Conservation (phyloP, 2,888 invertebrate genomes). For the Agrypnus murinus region DNA sequence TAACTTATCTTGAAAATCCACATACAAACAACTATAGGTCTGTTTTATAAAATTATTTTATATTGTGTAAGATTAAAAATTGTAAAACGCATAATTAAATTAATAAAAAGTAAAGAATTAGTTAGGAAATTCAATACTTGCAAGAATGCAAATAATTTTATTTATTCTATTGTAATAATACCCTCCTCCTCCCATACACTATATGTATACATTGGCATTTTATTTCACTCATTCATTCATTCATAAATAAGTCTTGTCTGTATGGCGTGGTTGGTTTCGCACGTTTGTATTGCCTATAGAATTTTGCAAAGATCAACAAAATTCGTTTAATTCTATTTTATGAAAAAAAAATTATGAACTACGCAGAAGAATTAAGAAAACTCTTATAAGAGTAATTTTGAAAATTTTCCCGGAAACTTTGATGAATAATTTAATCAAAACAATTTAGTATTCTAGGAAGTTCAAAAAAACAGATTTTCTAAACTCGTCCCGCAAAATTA, state of each 20-base stretch:
- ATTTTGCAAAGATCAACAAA: too few relatives aligned
- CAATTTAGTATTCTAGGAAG: not conserved
- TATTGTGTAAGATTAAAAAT: not conserved
- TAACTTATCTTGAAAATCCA: constrained; percentile 25
- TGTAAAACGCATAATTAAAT: not conserved
- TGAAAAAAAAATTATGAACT: too few relatives aligned
- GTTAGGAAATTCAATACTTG: constrained; percentile 5
- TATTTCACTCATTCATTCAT: too few relatives aligned
- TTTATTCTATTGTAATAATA: constrained; percentile 11
- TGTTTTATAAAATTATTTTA: not conserved
- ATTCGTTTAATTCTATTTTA: too few relatives aligned
- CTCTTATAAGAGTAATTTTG: too few relatives aligned
- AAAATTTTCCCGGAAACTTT: too few relatives aligned
- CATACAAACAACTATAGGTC: constrained; percentile 9
- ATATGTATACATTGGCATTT: too few relatives aligned
- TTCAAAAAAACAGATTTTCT: not conserved
- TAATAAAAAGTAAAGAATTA: not conserved
- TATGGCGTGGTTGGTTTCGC: too few relatives aligned
- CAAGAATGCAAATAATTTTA: constrained; percentile 8
- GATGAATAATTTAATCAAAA: too few relatives aligned
- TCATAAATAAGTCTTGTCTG: too few relatives aligned
- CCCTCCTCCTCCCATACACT: not conserved
- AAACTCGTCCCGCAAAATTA: not conserved
- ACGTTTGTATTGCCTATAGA: too few relatives aligned
- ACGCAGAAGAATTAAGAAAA: too few relatives aligned